phyloP scores from a whole-genome alignment of 2,888 invertebrate genomes.

The Acholoe squamosa region DNA sequence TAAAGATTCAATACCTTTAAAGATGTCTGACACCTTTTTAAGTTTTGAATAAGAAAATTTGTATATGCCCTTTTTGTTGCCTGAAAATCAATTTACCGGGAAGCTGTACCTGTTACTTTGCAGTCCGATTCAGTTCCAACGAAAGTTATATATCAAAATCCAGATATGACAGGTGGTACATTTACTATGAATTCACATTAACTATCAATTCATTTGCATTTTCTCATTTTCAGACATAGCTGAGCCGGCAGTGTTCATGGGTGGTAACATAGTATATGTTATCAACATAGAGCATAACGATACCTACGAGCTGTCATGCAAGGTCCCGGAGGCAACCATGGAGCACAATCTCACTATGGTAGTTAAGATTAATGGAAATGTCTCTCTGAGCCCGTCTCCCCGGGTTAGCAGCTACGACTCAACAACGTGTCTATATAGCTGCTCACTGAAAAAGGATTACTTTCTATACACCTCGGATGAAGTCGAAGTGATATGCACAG shows the following conservation, averaged over 20 bases:
- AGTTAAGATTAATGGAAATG: not conserved
- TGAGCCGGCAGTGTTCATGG: not conserved
- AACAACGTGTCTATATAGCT: not conserved
- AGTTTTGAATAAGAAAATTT: too few species aligned
- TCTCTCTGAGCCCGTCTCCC: not conserved
- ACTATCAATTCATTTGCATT: too few species aligned
- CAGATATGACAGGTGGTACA: too few species aligned
- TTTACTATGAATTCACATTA: too few species aligned
- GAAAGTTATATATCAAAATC: too few species aligned
- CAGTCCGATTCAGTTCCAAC: too few species aligned
- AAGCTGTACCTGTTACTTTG: too few species aligned
- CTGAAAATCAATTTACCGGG: too few species aligned
- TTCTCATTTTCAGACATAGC: not conserved
- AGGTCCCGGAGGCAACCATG: not conserved
- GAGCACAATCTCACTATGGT: not conserved
- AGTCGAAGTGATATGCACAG: not conserved
- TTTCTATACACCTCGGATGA: not conserved
- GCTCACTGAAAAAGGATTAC: not conserved
- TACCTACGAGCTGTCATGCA: not conserved
- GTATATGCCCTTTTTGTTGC: too few species aligned
- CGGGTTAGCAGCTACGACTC: not conserved
- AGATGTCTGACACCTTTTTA: too few species aligned
- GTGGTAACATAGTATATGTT: not conserved
- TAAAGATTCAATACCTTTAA: too few species aligned
- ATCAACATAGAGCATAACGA: not conserved